These are phyloP conservation scores for Oreochromis aureus DNA, from an alignment of 2,113 vertebrate species.

Conservation along the genomic window DNA sequence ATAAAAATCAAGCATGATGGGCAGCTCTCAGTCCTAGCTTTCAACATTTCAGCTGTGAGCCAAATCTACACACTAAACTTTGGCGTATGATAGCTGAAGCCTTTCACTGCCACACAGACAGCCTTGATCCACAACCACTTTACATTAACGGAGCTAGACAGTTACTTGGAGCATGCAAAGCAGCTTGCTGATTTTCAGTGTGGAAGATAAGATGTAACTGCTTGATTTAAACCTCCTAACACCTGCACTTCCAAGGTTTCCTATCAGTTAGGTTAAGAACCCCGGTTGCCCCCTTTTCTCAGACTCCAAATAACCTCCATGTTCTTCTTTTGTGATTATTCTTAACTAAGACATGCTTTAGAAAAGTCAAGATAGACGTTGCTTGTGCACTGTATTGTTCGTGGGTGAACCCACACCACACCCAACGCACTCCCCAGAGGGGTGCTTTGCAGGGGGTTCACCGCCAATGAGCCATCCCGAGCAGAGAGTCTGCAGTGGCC, in stretches of 20 bases:
- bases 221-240: background rate
- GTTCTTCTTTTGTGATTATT: no score
- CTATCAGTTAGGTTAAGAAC: background rate
- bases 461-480: conserved; percentile 20
- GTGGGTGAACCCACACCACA: conserved; percentile 60
- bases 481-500: background rate
- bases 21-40: background rate
- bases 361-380: background rate
- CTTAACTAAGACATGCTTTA: background rate
- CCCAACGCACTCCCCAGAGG: conserved; percentile 59
- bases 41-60: background rate
- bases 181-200: background rate
- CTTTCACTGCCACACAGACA: background rate
- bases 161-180: background rate
- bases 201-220: background rate
- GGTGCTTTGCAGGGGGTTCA: conserved; percentile 43
- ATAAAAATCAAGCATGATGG: background rate
- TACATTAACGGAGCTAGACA: background rate
- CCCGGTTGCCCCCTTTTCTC: background rate
- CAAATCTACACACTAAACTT: background rate
- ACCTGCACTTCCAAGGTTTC: background rate
- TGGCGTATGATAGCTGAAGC: background rate
- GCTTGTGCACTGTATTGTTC: conserved; percentile 14
- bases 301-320: background rate
- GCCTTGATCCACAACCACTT: background rate